Evolutionary conservation across 2,797 vertebrate genomes (phyloP), one percentile per base, ranked within the genome.

Genomic region (Chrysolophus pictus): DNA sequence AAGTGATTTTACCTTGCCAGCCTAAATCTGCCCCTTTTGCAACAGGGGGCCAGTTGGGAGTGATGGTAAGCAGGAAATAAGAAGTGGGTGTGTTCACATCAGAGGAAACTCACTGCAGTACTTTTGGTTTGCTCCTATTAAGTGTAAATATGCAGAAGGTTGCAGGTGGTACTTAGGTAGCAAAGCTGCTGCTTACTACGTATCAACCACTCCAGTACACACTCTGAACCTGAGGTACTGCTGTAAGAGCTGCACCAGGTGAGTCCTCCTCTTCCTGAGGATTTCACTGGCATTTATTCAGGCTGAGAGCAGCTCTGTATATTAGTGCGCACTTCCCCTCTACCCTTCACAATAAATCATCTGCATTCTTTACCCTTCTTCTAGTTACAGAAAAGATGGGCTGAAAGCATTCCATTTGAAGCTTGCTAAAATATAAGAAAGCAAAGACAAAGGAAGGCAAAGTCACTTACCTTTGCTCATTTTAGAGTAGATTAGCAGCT

Each of bases 121-220:
- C 17, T 6, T 80, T 23, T 55, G 69, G 26, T 37, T 63, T n/a
- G 44, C 35, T 77, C 22, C 35, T 41, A 0, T 31, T 29, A 42
- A 11, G 23, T 46, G 28, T 31, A 4, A 29, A 42, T 59, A 14
- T 15, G 13, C 1, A 1, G 28, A 14, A 37, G 71, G 60, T 5
- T n/a, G 41, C 44, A 17, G 6, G 33, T 15, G 5, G 49, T 16
- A 9, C 49, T 73, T 35, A 10, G 49, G 44, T 35, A 15, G 64
- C 4, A 8, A 3, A 37, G 71, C 26, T 46, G n/a, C 68, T 59
- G 68, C 64, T 67, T 35, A 35, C 31, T 9, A 31, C 46, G 15
- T 5, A 16, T 7, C 62, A 71, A 70, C 46, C 47, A 1, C 74
- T 59, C 22, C 26, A 4, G 67, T 14, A 6, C 0, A 0, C 1